These are phyloP conservation scores for Cairina moschata DNA, from an alignment of 2,113 vertebrate species.

Conservation along the genomic window DNA sequence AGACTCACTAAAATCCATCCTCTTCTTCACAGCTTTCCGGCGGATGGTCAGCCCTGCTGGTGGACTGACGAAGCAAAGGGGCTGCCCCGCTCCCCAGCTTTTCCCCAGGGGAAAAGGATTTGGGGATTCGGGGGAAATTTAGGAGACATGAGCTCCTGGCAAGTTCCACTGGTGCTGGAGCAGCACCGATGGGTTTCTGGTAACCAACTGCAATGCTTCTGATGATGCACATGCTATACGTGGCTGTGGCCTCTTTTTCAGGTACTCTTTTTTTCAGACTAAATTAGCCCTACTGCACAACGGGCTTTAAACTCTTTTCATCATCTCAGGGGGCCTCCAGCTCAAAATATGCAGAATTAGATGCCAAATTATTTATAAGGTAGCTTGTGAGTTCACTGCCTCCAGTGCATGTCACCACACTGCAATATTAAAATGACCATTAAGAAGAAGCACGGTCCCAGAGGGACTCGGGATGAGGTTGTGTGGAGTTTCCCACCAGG, in stretches of 20 bases:
- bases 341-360: slow-evolving; percentile 67
- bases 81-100: slow-evolving; percentile 23
- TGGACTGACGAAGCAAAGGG: slow-evolving; percentile 50
- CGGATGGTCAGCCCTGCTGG: not conserved
- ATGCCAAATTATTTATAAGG: slow-evolving; percentile 68
- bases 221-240: not conserved
- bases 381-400: slow-evolving; percentile 62
- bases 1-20: not conserved
- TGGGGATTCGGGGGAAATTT: slow-evolving; percentile 68
- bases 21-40: slow-evolving; percentile 7
- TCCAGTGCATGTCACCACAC: slow-evolving; percentile 58
- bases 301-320: slow-evolving; percentile 36
- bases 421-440: slow-evolving; percentile 73
- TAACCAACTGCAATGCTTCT: slow-evolving; percentile 63
- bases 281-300: slow-evolving; percentile 46
- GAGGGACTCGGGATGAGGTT: slow-evolving; percentile 11
- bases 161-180: slow-evolving; percentile 80
- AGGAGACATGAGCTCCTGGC: slow-evolving; percentile 78
- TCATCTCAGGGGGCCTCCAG: slow-evolving; percentile 37
- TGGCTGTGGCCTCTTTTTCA: not conserved
- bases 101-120: slow-evolving; percentile 42
- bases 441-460: slow-evolving; percentile 59
- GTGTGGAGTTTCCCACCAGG: not conserved
- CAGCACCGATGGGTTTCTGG: slow-evolving; percentile 64
- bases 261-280: slow-evolving; percentile 9